A percentile compares a stretch with the other conserved stretches of the same genome.
phyloP scores from a whole-genome alignment of 2,888 invertebrate genomes.

The Leptinotarsa haldemani region DNA sequence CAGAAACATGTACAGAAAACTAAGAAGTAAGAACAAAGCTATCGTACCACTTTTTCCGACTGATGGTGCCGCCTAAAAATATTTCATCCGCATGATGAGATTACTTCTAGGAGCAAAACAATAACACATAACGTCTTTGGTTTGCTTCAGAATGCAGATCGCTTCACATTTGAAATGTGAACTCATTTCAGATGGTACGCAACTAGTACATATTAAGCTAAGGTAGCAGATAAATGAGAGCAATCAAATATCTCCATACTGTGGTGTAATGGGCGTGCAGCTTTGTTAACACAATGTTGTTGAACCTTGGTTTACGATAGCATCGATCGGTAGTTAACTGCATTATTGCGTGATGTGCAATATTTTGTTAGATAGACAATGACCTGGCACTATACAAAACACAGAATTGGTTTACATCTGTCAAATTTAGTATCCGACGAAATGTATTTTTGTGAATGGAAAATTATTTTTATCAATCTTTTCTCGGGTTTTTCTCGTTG shows the following conservation, averaged over 20 bases:
- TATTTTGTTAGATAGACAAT: no score
- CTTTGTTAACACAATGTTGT: constrained; percentile 6
- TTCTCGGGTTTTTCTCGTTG: no score
- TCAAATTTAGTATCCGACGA: no score
- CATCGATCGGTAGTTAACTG: background rate
- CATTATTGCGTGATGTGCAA: background rate
- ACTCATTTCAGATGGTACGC: constrained; percentile 7
- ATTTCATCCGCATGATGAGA: constrained; percentile 21
- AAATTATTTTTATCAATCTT: no score
- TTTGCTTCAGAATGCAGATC: constrained; percentile 23
- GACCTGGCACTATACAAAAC: no score
- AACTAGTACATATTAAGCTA: constrained; percentile 17
- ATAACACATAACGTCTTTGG: constrained; percentile 35
- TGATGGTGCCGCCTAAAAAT: constrained; percentile 10
- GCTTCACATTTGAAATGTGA: constrained; percentile 25
- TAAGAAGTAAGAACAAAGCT: constrained; percentile 1
- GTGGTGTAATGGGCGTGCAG: background rate
- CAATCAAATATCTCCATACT: constrained; percentile 9
- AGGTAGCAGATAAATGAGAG: constrained; percentile 10
- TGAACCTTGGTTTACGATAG: background rate
- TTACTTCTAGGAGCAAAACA: constrained; percentile 33
- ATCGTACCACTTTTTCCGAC: constrained; percentile 18
- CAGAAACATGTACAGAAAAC: constrained; percentile 2
- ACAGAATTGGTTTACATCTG: no score
- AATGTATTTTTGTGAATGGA: no score